Conservation (phyloP, 2,797 vertebrate genomes). For the Danio kyathit region DNA sequence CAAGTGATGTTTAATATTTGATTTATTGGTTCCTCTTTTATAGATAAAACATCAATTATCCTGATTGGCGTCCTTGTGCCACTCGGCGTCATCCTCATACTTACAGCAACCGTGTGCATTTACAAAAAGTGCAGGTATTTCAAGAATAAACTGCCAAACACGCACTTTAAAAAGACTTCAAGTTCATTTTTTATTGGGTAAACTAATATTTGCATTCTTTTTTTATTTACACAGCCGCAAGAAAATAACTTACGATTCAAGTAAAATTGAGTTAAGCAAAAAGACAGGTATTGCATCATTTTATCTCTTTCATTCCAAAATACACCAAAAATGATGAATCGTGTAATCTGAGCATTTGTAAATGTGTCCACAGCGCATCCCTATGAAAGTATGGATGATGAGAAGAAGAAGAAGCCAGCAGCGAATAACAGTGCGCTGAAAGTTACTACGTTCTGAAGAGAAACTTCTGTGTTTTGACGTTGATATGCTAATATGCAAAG, state of each 20-base stretch:
- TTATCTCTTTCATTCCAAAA: neutral
- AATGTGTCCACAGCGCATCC: constrained; percentile 55
- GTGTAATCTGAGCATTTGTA: neutral
- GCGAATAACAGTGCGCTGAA: neutral
- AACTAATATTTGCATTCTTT: neutral
- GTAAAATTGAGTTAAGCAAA: constrained; percentile 33
- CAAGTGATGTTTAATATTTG: neutral
- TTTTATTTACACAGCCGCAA: constrained; percentile 41
- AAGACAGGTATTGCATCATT: constrained; percentile 38
- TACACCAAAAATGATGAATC: neutral
- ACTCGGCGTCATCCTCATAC: constrained; percentile 57
- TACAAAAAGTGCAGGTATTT: constrained; percentile 68
- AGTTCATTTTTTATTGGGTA: neutral
- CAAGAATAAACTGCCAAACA: neutral
- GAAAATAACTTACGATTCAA: constrained; percentile 23
- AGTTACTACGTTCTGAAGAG: constrained; percentile 63
- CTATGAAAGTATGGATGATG: constrained; percentile 60
- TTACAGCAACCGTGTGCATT: constrained; percentile 58
- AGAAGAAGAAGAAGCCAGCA: neutral
- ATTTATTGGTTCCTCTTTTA: constrained; percentile 1
- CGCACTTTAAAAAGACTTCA: neutral
- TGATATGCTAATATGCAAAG: neutral
- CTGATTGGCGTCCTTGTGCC: constrained; percentile 75
- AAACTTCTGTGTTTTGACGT: neutral
- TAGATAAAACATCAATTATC: constrained; percentile 73